Conservation (phyloP, 2,113 vertebrate genomes). For the Saimiri boliviensis region DNA sequence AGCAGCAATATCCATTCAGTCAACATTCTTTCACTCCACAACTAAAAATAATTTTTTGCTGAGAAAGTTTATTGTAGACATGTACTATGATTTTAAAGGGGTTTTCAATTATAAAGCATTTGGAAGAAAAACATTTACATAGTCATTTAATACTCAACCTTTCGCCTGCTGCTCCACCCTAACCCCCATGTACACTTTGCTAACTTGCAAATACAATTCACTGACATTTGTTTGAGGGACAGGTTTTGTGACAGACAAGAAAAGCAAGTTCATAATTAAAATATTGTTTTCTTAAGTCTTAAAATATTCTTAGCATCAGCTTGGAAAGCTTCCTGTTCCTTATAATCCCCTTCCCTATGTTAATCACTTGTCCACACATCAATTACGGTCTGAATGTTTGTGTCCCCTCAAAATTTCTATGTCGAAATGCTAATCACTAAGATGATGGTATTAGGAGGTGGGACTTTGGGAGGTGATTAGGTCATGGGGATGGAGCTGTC, state of each 20-base stretch:
- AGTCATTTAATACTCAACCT: not conserved
- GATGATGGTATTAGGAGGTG: not conserved
- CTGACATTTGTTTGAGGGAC: not conserved
- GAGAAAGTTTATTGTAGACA: not conserved
- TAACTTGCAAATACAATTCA: not conserved
- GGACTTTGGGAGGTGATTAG: not conserved
- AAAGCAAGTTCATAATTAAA: not conserved
- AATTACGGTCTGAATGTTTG: not conserved
- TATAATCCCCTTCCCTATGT: not conserved
- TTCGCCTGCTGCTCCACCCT: not conserved
- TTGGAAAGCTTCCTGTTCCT: not conserved
- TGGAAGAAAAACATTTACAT: not conserved
- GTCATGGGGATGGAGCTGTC: not conserved
- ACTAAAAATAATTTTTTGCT: conserved; percentile 37
- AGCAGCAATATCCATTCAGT: not conserved
- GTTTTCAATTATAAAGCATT: conserved; percentile 14
- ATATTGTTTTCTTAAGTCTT: not conserved
- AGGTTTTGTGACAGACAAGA: not conserved
- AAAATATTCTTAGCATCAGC: not conserved
- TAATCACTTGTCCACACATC: not conserved
- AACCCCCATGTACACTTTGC: not conserved
- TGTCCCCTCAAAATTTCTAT: not conserved
- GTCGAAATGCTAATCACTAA: not conserved
- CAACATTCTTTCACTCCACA: not conserved
- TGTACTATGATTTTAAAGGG: not conserved